Conservation (phyloP, 2,797 vertebrate species). For the Dromococcyx pavoninus region DNA sequence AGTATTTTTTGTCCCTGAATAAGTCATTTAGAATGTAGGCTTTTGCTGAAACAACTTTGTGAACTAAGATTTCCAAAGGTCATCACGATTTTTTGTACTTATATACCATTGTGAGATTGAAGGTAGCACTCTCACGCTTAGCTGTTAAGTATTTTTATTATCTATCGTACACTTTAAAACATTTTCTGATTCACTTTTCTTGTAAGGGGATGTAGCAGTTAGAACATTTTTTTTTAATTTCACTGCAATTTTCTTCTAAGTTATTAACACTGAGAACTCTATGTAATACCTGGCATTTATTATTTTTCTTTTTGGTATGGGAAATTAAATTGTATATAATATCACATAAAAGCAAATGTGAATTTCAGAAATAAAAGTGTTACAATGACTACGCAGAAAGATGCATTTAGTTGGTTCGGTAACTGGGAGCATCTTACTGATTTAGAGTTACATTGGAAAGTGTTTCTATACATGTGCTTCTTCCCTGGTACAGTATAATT, state of each 20-base stretch:
- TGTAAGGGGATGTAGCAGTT: not conserved
- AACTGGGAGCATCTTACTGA: not conserved
- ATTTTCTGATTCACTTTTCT: conserved; percentile 5
- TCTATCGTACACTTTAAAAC: not conserved
- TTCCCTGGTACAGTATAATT: not conserved
- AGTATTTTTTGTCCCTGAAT: not conserved
- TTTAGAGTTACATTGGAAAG: not conserved
- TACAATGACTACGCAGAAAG: not conserved
- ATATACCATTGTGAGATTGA: not conserved
- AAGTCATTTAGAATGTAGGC: not conserved
- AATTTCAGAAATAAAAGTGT: not conserved
- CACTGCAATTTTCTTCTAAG: conserved; percentile 8
- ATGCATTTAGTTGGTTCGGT: not conserved
- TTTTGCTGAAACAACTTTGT: not conserved
- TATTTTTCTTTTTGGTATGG: not conserved
- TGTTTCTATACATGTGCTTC: not conserved
- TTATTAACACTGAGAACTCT: conserved; percentile 19
- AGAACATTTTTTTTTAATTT: not conserved
- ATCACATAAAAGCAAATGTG: not conserved
- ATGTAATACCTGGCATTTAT: conserved; percentile 7
- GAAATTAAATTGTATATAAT: conserved; percentile 21
- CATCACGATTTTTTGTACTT: not conserved
- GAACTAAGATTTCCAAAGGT: not conserved
- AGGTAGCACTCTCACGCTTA: not conserved
- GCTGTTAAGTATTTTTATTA: conserved; percentile 2